Base-by-base conservation (phyloP, 1,140 invertebrate species). In the Charaxes varanes region DNA sequence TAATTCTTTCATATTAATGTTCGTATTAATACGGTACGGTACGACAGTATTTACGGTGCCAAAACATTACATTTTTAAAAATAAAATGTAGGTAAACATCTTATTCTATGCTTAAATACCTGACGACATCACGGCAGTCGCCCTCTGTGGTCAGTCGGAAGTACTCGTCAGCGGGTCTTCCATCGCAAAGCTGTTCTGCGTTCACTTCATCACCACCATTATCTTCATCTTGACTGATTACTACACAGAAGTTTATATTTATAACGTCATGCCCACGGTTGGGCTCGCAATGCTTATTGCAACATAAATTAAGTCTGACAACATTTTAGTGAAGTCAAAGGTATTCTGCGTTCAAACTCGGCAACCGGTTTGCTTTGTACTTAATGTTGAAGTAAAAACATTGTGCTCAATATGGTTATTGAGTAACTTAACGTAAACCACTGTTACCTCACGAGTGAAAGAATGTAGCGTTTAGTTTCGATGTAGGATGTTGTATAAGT, bases 111-210 rank as follows among this genome's bases (percentile, higher is more conserved):
- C n/a, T n/a, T n/a, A n/a, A n/a, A n/a, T 88, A 95, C 93, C 94
- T 94, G 63, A 96, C 94, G 43, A 96, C 94, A 82, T 97, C 94
- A 53, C 94, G 89, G 80, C 95, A 97, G 78, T 97, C 94, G 43
- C 92, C 92, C 24, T 94, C 93, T 12, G 90, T 89, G 38, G 90
- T 90, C 56, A 96, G 84, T 38, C 94, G 88, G 87, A 96, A 96
- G 85, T 96, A 96, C 76, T 97, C 94, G 61, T 96, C 93, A 11
- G 91, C 91, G 2, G 93, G 92, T 61, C 94, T 88, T 58, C 93
- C 92, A 45, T 93, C 89, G 70, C 94, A 97, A 7, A 95, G 87
- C 76, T 95, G 91, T 63, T 96, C 94, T 7, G 93, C 87, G 57
- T 89, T 92, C 34, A 89, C 85, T 21, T 92, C 91, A 8, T 86